phyloP scores from a whole-genome alignment of 2,888 invertebrate genomes.

The Nomada hirtipes region DNA sequence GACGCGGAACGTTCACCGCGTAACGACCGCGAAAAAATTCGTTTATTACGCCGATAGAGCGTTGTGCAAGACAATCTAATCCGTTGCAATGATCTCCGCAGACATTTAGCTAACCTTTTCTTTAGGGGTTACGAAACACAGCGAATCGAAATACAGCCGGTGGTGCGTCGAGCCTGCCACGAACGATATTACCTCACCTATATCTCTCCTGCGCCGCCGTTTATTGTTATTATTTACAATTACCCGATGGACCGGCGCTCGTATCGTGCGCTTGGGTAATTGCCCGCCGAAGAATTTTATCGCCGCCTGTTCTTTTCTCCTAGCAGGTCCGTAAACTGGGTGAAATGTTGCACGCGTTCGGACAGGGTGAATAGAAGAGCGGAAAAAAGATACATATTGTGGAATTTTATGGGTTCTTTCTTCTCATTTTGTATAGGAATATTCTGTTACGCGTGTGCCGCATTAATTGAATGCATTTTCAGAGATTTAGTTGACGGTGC shows the following conservation, averaged over 20 bases:
- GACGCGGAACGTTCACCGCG: constrained; percentile 39
- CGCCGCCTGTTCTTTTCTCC: not conserved
- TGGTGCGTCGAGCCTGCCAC: constrained; percentile 22
- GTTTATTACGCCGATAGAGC: constrained; percentile 59
- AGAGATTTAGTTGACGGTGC: no score
- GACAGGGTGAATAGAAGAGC: no score
- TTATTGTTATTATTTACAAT: constrained; percentile 16
- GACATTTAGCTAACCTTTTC: constrained; percentile 64
- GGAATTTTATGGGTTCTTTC: no score
- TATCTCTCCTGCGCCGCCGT: not conserved
- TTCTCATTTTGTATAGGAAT: no score
- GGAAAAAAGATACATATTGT: no score
- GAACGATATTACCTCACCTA: constrained; percentile 1
- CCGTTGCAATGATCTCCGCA: constrained; percentile 52
- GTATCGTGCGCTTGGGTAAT: constrained; percentile 5
- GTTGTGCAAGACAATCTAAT: constrained; percentile 61
- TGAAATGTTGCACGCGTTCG: no score
- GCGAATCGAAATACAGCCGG: constrained; percentile 32
- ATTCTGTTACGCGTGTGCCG: no score
- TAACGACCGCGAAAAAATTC: constrained; percentile 48
- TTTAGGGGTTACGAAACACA: constrained; percentile 47
- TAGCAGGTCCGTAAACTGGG: no score
- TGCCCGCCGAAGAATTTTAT: not conserved
- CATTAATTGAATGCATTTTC: no score
- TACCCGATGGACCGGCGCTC: not conserved